A percentile compares a stretch with the other conserved stretches of the same genome.
Evolutionary conservation across 2,797 vertebrate species (phyloP).

Genomic region (Pseudotriccus pelzelni): DNA sequence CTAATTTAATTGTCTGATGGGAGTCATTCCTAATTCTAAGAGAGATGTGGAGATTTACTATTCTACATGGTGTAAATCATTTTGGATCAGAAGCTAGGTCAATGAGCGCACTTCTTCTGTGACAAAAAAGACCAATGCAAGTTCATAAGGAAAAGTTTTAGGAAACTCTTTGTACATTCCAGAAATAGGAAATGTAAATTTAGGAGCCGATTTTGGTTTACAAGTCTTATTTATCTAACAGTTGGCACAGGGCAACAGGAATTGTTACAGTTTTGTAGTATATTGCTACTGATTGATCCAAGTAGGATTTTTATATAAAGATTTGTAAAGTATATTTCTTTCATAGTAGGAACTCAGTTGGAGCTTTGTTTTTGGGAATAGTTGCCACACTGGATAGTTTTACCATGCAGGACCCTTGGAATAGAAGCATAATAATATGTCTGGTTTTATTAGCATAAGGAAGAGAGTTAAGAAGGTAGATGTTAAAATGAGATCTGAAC

Average conservation of each 20-base stretch:
- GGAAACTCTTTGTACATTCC: constrained; percentile 4
- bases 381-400: background rate
- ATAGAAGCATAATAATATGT: background rate
- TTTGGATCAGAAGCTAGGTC: background rate
- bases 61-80: background rate
- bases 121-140: background rate
- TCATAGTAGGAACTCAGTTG: background rate
- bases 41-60: background rate
- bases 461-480: background rate
- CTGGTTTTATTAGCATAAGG: background rate
- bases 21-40: background rate
- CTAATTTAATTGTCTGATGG: background rate
- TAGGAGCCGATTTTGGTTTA: constrained; percentile 18
- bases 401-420: background rate
- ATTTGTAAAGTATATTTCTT: constrained; percentile 32
- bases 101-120: background rate
- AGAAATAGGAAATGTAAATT: constrained; percentile 19
- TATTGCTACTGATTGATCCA: background rate
- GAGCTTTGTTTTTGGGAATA: background rate
- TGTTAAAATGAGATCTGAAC: background rate
- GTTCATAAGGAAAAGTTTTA: constrained; percentile 1
- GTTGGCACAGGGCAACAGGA: background rate
- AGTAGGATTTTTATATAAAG: constrained; percentile 14
- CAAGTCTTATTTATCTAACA: constrained; percentile 30
- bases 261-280: background rate